Conservation (phyloP, 1,140 invertebrate species). For the Parapsyche elsis region DNA sequence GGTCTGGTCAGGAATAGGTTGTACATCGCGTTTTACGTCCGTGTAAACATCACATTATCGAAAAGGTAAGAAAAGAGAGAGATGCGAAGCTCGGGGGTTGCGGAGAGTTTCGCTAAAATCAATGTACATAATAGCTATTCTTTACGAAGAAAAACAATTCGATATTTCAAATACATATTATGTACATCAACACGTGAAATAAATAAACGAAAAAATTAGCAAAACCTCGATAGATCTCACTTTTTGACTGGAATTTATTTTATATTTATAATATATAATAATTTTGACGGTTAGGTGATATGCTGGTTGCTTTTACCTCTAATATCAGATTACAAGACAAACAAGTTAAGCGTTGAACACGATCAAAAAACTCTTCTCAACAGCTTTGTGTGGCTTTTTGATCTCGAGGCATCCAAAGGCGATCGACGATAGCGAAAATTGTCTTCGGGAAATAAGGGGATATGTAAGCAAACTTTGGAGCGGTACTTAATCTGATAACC, state of each 20-base stretch:
- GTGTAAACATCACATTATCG: not conserved
- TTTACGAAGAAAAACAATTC: no score
- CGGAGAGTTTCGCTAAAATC: not conserved
- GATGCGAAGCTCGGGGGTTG: not conserved
- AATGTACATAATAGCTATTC: no score
- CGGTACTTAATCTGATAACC: slow-evolving; percentile 41
- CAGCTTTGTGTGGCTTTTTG: slow-evolving; percentile 30
- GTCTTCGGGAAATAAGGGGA: slow-evolving; percentile 28
- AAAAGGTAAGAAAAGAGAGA: not conserved
- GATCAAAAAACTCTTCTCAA: not conserved
- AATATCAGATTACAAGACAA: slow-evolving; percentile 20
- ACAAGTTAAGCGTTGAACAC: not conserved
- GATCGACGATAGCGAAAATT: slow-evolving; percentile 31
- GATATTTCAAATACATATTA: no score
- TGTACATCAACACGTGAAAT: not conserved
- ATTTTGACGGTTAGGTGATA: not conserved
- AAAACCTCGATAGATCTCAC: not conserved
- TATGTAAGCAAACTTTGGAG: slow-evolving; percentile 39
- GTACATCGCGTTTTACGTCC: not conserved
- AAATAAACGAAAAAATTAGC: not conserved
- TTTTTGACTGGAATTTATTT: not conserved
- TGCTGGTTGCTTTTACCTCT: slow-evolving; percentile 2
- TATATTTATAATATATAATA: not conserved
- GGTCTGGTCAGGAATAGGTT: slow-evolving; percentile 22
- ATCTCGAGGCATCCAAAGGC: not conserved